Conservation (phyloP, 2,888 invertebrate genomes). For the Caenorhabditis macrosperma region DNA sequence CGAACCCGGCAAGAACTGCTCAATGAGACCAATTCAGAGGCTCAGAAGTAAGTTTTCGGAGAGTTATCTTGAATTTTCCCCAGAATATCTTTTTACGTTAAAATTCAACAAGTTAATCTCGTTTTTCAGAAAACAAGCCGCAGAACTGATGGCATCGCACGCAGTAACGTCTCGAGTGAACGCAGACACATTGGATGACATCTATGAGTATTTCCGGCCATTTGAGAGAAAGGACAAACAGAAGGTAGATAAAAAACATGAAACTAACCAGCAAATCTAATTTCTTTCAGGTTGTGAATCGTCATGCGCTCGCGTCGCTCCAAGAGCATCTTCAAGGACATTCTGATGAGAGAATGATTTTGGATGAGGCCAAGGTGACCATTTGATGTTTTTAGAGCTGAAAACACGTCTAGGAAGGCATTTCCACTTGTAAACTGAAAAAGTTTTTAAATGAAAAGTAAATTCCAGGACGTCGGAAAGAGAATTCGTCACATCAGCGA, state of each 20-base stretch:
- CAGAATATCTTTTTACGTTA: not conserved
- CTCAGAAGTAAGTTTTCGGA: conserved; percentile 24
- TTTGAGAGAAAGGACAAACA: conserved; percentile 74
- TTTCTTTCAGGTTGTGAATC: conserved; percentile 68
- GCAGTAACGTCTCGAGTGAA: conserved; percentile 68
- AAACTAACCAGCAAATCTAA: no score
- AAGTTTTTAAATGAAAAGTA: not conserved
- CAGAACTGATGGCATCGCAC: conserved; percentile 37
- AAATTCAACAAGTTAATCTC: no score
- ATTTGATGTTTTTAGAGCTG: no score
- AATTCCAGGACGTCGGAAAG: conserved; percentile 44
- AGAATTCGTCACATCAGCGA: conserved; percentile 31
- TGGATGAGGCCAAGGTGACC: conserved; percentile 47
- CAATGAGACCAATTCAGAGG: conserved; percentile 36
- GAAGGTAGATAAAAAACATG: no score
- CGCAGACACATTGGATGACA: conserved; percentile 65
- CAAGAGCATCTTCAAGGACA: conserved; percentile 70
- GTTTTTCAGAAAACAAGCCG: conserved; percentile 49
- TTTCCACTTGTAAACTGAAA: no score
- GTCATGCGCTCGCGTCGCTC: conserved; percentile 63
- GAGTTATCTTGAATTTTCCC: not conserved
- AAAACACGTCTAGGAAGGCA: no score
- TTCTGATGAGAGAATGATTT: conserved; percentile 50
- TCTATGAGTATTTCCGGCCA: conserved; percentile 76
- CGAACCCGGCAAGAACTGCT: conserved; percentile 67